These are phyloP conservation scores for Phenganax stokvisi DNA, from an alignment of 92 coral and sea anemone genomes.

Conservation along the genomic window DNA sequence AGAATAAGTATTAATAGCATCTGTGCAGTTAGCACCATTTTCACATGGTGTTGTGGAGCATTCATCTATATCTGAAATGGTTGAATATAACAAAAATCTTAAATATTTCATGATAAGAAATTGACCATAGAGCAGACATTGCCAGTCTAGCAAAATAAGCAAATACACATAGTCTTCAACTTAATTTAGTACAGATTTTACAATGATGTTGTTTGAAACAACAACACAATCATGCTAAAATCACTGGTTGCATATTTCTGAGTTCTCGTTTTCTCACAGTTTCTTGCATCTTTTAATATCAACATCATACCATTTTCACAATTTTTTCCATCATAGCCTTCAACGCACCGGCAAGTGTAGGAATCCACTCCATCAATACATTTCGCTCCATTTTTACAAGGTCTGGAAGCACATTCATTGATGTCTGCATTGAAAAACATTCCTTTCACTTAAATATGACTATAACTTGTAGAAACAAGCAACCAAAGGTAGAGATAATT, in stretches of 20 bases:
- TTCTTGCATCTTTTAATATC: background rate
- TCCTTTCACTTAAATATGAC: background rate
- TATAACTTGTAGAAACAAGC: too few relatives aligned
- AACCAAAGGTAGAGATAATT: too few relatives aligned
- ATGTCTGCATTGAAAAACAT: background rate
- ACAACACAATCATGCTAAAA: too few relatives aligned
- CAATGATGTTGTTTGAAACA: too few relatives aligned
- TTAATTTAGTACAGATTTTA: too few relatives aligned
- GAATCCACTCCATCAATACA: conserved; percentile 29
- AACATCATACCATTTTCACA: conserved; percentile 28
- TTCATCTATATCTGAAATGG: conserved; percentile 17
- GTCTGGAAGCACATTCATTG: conserved; percentile 18
- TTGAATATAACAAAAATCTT: background rate
- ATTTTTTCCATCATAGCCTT: conserved; percentile 19
- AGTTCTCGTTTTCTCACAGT: background rate
- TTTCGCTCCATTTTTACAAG: conserved; percentile 28
- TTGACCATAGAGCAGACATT: too few relatives aligned
- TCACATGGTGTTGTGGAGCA: conserved; percentile 14
- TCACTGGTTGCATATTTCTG: background rate
- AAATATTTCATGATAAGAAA: too few relatives aligned
- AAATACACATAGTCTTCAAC: too few relatives aligned
- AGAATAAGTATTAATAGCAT: conserved; percentile 2
- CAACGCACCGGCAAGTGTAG: conserved; percentile 14
- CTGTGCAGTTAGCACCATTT: conserved; percentile 25
- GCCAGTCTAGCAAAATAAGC: too few relatives aligned